Percentiles rank a stretch among this genome's conserved stretches.
Conservation (phyloP, 1,140 invertebrate species). For the Eufriesea mexicana region DNA sequence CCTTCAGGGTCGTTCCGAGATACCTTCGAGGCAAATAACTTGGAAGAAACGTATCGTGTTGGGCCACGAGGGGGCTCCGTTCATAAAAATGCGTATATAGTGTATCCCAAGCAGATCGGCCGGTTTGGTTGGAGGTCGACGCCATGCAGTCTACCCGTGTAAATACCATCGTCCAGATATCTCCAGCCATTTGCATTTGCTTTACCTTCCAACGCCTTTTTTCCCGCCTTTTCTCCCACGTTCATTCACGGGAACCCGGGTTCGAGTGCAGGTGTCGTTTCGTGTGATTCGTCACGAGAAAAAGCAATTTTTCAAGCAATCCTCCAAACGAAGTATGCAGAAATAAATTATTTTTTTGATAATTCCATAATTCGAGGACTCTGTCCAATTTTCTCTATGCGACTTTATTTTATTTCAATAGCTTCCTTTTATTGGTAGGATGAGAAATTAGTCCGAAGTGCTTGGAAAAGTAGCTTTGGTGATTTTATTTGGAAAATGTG, state of each 20-base stretch:
- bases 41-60: slow-evolving; percentile 12
- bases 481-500: too few relatives aligned
- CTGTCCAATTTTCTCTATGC: too few relatives aligned
- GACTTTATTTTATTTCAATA: too few relatives aligned
- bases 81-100: slow-evolving; percentile 33
- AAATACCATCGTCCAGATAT: slow-evolving; percentile 32
- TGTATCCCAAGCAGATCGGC: slow-evolving; percentile 43
- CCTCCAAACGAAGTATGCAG: too few relatives aligned
- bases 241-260: not conserved
- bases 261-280: slow-evolving; percentile 14
- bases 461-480: too few relatives aligned
- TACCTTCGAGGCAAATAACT: not conserved
- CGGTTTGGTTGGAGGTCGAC: slow-evolving; percentile 56
- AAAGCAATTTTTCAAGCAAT: too few relatives aligned
- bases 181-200: slow-evolving; percentile 25
- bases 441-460: too few relatives aligned
- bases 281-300: not conserved
- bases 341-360: not conserved
- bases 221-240: not conserved
- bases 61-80: slow-evolving; percentile 9
- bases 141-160: slow-evolving; percentile 47
- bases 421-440: too few relatives aligned
- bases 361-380: too few relatives aligned
- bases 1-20: slow-evolving; percentile 2
- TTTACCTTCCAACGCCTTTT: not conserved